These are phyloP conservation scores for Salmo trutta DNA, from an alignment of 2,797 vertebrate genomes.

Conservation along the genomic window DNA sequence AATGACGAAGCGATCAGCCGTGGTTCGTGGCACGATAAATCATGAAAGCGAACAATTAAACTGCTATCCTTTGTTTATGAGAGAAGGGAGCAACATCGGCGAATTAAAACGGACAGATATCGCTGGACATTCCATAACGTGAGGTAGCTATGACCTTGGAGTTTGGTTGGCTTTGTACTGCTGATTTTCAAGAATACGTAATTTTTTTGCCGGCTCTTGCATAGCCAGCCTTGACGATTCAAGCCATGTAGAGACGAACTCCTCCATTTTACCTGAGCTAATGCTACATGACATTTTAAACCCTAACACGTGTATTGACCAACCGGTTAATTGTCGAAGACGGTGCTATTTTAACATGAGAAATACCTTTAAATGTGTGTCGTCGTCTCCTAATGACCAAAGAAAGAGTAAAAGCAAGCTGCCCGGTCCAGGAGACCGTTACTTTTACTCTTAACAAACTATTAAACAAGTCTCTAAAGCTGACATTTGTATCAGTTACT, in stretches of 20 bases:
- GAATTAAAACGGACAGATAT: constrained; percentile 6
- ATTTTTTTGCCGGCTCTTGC: background rate
- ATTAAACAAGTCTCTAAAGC: too few relatives aligned
- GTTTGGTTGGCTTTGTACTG: background rate
- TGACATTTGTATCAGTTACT: too few relatives aligned
- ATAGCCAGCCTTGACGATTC: background rate
- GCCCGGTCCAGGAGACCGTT: background rate
- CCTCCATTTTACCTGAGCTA: background rate
- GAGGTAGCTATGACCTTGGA: constrained; percentile 43
- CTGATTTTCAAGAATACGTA: background rate
- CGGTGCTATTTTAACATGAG: background rate
- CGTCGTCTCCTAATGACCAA: background rate
- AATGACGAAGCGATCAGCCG: constrained; percentile 5
- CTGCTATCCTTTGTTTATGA: constrained; percentile 5
- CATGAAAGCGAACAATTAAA: constrained; percentile 12
- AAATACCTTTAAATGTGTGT: background rate
- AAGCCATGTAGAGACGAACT: background rate
- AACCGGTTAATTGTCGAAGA: background rate
- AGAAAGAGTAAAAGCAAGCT: background rate
- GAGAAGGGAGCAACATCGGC: background rate
- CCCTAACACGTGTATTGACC: background rate
- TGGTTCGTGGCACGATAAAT: constrained; percentile 6
- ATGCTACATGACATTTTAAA: background rate
- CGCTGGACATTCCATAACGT: constrained; percentile 1
- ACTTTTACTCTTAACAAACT: background rate